phyloP scores from a whole-genome alignment of 2,113 vertebrate genomes.

The Podocnemis expansa region DNA sequence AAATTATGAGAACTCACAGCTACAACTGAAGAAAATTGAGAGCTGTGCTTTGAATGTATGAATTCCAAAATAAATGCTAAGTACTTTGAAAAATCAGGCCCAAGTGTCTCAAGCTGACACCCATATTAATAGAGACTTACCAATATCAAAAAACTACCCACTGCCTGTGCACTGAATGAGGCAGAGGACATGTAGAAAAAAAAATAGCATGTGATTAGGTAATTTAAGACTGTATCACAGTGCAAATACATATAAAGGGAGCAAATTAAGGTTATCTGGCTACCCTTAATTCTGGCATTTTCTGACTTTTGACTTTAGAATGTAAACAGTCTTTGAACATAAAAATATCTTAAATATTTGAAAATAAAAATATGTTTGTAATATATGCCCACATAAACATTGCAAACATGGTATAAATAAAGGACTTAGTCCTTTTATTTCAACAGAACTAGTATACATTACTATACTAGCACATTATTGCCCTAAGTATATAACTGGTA shows the following conservation, averaged over 20 bases:
- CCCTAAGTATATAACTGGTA: background rate
- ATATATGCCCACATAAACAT: background rate
- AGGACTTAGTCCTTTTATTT: background rate
- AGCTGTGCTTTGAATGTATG: background rate
- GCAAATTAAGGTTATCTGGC: background rate
- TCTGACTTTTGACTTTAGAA: background rate
- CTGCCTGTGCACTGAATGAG: background rate
- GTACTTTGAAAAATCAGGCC: background rate
- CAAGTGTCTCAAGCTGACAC: background rate
- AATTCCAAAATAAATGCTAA: background rate
- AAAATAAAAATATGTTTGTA: background rate
- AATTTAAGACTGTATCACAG: background rate
- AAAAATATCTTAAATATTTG: background rate
- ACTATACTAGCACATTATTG: background rate
- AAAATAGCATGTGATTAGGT: background rate
- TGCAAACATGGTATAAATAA: background rate
- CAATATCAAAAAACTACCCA: background rate
- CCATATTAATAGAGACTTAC: background rate
- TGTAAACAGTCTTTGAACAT: background rate
- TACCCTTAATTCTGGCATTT: background rate
- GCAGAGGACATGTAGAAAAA: background rate
- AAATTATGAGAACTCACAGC: background rate
- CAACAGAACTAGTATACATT: background rate
- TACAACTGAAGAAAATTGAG: background rate
- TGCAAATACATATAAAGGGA: background rate